Evolutionary conservation across 2,113 vertebrate genomes (phyloP), one percentile per base, ranked within the genome.

Genomic region (Gymnobelideus leadbeateri): DNA sequence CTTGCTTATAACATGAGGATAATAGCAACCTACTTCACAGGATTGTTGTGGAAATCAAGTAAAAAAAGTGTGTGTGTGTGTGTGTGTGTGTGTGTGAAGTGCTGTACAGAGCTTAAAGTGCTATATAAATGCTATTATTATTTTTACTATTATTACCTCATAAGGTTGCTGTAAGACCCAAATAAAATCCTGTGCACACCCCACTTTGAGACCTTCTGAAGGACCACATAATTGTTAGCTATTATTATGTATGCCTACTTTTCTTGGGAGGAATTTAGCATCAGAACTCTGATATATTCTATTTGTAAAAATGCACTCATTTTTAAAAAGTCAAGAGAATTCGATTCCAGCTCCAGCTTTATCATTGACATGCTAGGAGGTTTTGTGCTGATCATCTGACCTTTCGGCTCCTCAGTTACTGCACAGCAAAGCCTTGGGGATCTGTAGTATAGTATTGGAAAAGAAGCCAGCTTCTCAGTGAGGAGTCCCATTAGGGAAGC

Each of bases 391-490:
- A 28, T 54, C n/a, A 61, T n/a, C 43, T 50, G 9, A 37, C 68
- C 28, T 89, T 95, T 89, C 28, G 1, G 43, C 93, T 37, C 91
- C 93, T 37, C 91, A 93, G 10, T 53, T 51, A 90, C 50, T 11
- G 0, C 23, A 25, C 2, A 91, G 47, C 54, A 53, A 53, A 10
- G 0, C 51, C 47, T 92, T 9, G 2, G 53, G 51, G 23, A 28
- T 93, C 77, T 51, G 47, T 55, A 3, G 25, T 24, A 77, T 24
- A 91, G 61, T 46, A 19, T 37, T 91, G 54, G 7, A 46, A 61
- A 94, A 46, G 26, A 89, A 84, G 24, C 84, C 68, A 77, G 94
- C 31, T 53, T 68, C 89, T 92, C 47, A 92, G 95, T 94, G 96
- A 43, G 31, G 28, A 92, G 47, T 68, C 51, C 5, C 21, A 57